Conservation (phyloP, 2,888 invertebrate species). For the Pocota personata region DNA sequence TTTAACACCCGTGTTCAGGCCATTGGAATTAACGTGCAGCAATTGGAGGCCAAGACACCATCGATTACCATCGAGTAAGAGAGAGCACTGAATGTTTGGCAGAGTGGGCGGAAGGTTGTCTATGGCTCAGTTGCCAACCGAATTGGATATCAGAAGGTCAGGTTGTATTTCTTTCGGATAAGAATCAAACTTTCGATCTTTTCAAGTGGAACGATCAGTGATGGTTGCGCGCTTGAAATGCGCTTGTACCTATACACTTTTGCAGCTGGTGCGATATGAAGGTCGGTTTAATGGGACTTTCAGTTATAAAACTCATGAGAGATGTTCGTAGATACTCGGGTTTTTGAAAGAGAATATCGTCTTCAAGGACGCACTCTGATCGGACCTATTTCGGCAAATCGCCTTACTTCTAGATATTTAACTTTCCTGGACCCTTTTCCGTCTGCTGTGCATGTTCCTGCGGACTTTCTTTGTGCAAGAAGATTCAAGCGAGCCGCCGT, state of each 20-base stretch:
- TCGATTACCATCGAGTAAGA: constrained; percentile 38
- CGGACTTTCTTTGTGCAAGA: too few relatives aligned
- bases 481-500: too few relatives aligned
- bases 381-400: too few relatives aligned
- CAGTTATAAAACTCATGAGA: too few relatives aligned
- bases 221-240: background rate
- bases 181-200: constrained; percentile 60
- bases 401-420: too few relatives aligned
- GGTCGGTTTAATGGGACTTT: background rate
- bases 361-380: too few relatives aligned
- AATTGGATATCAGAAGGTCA: constrained; percentile 55
- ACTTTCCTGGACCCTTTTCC: too few relatives aligned
- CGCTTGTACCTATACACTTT: background rate
- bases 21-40: constrained; percentile 56
- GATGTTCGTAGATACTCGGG: too few relatives aligned
- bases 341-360: too few relatives aligned
- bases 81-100: background rate
- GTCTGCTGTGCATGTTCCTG: too few relatives aligned
- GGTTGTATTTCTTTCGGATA: constrained; percentile 16
- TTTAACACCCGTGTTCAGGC: constrained; percentile 62
- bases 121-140: constrained; percentile 58
- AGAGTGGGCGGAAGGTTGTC: constrained; percentile 64
- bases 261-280: constrained; percentile 26
- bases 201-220: constrained; percentile 40
- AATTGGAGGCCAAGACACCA: constrained; percentile 64